Evolutionary conservation across 1,140 invertebrate species (phyloP).

Genomic region (Ips typographus): DNA sequence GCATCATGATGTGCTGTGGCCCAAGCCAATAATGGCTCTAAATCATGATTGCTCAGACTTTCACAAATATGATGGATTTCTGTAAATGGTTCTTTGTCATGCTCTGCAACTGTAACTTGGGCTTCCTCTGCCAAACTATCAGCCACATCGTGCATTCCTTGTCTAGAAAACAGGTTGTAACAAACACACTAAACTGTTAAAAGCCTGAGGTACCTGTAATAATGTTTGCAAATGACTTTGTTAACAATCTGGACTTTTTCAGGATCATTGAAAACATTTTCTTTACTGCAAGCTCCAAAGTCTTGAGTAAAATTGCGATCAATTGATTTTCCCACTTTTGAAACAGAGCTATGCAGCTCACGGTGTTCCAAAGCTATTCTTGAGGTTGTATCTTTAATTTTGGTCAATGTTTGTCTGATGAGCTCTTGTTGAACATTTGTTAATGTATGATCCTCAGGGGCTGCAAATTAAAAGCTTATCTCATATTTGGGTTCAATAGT

Average conservation of each 20-base stretch:
- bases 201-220: constrained; percentile 59
- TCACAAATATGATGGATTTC: constrained; percentile 85
- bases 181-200: background rate
- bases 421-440: constrained; percentile 67
- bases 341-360: constrained; percentile 85
- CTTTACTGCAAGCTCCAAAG: constrained; percentile 84
- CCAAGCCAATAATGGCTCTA: constrained; percentile 82
- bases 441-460: constrained; percentile 63
- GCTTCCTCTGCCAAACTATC: constrained; percentile 82
- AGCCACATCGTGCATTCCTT: constrained; percentile 88
- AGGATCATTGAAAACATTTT: constrained; percentile 79
- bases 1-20: constrained; percentile 64
- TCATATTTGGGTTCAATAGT: constrained; percentile 26
- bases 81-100: constrained; percentile 78
- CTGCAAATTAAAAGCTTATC: constrained; percentile 52
- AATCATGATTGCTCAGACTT: constrained; percentile 73
- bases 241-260: constrained; percentile 83
- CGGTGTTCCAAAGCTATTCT: constrained; percentile 77
- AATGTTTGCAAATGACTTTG: constrained; percentile 96
- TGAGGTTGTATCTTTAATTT: constrained; percentile 73
- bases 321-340: constrained; percentile 95
- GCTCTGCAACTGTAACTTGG: constrained; percentile 66
- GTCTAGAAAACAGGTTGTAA: constrained; percentile 55
- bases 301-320: constrained; percentile 93
- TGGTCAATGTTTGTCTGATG: constrained; percentile 67